Percentiles rank a stretch among this genome's conserved stretches.
These are phyloP conservation scores for Xanthia icteritia DNA, from an alignment of 2,888 invertebrate species.

Conservation along the genomic window DNA sequence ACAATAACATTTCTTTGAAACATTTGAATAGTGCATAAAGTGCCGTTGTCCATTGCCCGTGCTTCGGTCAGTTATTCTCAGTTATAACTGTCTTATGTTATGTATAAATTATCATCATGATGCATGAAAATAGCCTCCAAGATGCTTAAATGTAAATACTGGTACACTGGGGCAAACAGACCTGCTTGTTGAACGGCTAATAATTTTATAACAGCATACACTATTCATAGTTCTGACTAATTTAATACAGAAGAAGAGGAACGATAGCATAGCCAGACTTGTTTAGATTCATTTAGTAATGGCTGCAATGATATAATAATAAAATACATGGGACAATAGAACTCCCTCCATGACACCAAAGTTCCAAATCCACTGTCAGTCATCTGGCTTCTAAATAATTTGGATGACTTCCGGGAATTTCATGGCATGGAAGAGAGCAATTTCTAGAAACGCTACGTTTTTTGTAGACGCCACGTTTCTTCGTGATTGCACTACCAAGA, in stretches of 20 bases:
- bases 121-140: conserved; percentile 25
- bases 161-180: not conserved
- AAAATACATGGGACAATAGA: not conserved
- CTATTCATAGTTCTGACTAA: not conserved
- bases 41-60: conserved; percentile 14
- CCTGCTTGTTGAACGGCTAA: not conserved
- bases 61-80: conserved; percentile 32
- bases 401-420: not conserved
- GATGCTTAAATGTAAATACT: conserved; percentile 3
- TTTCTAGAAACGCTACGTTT: not conserved
- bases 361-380: not conserved
- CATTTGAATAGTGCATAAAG: conserved; percentile 49
- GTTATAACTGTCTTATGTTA: conserved; percentile 44
- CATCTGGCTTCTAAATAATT: not conserved
- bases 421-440: not conserved
- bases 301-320: not conserved
- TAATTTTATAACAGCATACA: too few species aligned
- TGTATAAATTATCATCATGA: conserved; percentile 37
- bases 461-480: not conserved
- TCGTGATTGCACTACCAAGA: not conserved
- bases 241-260: not conserved
- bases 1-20: conserved; percentile 52
- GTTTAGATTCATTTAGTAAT: not conserved
- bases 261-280: not conserved
- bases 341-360: not conserved